Evolutionary conservation across 2,888 invertebrate genomes (phyloP).

Genomic region (Melolontha melolontha): DNA sequence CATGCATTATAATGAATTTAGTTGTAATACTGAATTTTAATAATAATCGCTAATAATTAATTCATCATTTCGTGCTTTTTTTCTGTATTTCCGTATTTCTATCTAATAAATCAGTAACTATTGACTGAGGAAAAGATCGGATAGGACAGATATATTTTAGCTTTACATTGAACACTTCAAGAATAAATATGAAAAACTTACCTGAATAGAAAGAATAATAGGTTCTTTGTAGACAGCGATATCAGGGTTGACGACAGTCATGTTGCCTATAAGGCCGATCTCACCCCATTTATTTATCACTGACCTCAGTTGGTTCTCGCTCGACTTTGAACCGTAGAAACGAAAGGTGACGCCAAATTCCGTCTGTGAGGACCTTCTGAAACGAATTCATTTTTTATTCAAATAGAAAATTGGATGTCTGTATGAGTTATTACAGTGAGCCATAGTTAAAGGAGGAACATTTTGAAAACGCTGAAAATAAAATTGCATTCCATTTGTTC

Average conservation of each 20-base stretch:
- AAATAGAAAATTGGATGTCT: constrained; percentile 42
- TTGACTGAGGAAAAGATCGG: no score
- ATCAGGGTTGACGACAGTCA: constrained; percentile 74
- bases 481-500: constrained; percentile 38
- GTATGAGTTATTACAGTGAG: constrained; percentile 32
- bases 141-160: neutral
- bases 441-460: constrained; percentile 12
- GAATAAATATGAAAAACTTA: constrained; percentile 60
- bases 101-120: no score
- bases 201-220: constrained; percentile 72
- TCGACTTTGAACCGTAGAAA: constrained; percentile 67
- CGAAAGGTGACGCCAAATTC: constrained; percentile 65
- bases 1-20: no score
- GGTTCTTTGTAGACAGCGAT: constrained; percentile 58
- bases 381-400: constrained; percentile 43
- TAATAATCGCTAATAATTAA: no score
- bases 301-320: constrained; percentile 68
- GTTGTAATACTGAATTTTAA: no score
- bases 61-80: no score
- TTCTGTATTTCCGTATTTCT: no score
- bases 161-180: constrained; percentile 3
- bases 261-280: constrained; percentile 71
- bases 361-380: constrained; percentile 63
- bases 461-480: constrained; percentile 21
- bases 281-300: constrained; percentile 72